phyloP scores from a whole-genome alignment of 2,888 invertebrate genomes.

The Ormyrus labotus region DNA sequence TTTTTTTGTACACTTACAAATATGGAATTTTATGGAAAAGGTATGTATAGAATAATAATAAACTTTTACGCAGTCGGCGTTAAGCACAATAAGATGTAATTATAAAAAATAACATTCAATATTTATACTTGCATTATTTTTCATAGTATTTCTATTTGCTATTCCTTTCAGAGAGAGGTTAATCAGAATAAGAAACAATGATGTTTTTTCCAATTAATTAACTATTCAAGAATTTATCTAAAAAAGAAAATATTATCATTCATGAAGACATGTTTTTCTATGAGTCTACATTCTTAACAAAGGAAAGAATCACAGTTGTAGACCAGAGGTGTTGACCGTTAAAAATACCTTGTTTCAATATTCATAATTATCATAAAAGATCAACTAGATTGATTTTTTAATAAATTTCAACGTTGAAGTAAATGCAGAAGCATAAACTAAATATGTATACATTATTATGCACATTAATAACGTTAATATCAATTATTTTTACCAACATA shows the following conservation, averaged over 20 bases:
- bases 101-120: not conserved
- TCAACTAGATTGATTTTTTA: conserved; percentile 31
- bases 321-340: conserved; percentile 47
- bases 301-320: conserved; percentile 52
- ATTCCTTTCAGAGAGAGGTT: conserved; percentile 8
- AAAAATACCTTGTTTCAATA: conserved; percentile 28
- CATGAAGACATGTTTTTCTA: conserved; percentile 43
- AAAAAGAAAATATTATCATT: conserved; percentile 17
- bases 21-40: conserved; percentile 19
- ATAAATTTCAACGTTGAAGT: conserved; percentile 45
- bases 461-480: conserved; percentile 59
- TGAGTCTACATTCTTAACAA: conserved; percentile 29
- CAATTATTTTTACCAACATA: conserved; percentile 60
- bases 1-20: conserved; percentile 8
- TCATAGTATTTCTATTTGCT: conserved; percentile 25
- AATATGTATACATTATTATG: conserved; percentile 46
- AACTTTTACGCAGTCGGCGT: not conserved
- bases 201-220: conserved; percentile 15
- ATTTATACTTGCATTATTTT: conserved; percentile 33
- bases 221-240: conserved; percentile 15
- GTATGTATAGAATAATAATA: conserved; percentile 5
- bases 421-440: conserved; percentile 55
- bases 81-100: conserved; percentile 8
- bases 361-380: conserved; percentile 22
- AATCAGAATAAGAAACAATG: conserved; percentile 34